Evolutionary conservation across 2,888 invertebrate genomes (phyloP).

Genomic region (Koerneria pararmatus): DNA sequence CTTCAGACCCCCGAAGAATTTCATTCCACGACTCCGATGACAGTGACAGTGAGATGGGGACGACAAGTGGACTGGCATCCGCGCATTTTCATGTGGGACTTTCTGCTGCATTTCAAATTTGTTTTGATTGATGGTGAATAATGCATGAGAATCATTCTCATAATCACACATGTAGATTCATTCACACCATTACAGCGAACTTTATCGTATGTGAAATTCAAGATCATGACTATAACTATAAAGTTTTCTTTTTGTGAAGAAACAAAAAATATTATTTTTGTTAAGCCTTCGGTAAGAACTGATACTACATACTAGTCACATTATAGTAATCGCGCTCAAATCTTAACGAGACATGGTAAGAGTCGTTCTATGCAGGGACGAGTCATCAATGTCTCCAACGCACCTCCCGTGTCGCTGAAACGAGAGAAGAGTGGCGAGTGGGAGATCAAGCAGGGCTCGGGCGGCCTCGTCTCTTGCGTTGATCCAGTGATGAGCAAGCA

Average conservation of each 20-base stretch:
- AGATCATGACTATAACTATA: too few relatives aligned
- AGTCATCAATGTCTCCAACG: constrained; percentile 60
- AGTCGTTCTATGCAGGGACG: constrained; percentile 44
- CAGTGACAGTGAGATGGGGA: constrained; percentile 15
- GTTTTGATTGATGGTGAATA: too few relatives aligned
- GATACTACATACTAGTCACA: too few relatives aligned
- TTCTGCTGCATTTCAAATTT: not conserved
- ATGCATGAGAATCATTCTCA: too few relatives aligned
- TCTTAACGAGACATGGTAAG: too few relatives aligned
- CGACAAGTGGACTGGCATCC: constrained; percentile 13
- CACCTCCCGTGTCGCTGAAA: constrained; percentile 58
- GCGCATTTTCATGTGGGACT: constrained; percentile 20
- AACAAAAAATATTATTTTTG: too few relatives aligned
- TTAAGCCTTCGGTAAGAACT: too few relatives aligned
- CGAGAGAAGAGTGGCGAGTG: constrained; percentile 55
- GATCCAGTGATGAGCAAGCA: constrained; percentile 59
- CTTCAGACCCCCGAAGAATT: not conserved
- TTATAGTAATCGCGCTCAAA: too few relatives aligned
- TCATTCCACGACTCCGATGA: not conserved
- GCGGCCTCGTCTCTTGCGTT: constrained; percentile 59
- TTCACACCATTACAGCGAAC: too few relatives aligned
- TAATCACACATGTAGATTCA: too few relatives aligned
- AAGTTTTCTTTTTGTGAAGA: too few relatives aligned
- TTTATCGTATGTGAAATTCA: too few relatives aligned
- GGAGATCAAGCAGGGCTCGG: constrained; percentile 56